These are phyloP conservation scores for Aurelia coerulea DNA, from an alignment of 30 jellyfish, hydroid and myxozoan genomes.

Conservation along the genomic window DNA sequence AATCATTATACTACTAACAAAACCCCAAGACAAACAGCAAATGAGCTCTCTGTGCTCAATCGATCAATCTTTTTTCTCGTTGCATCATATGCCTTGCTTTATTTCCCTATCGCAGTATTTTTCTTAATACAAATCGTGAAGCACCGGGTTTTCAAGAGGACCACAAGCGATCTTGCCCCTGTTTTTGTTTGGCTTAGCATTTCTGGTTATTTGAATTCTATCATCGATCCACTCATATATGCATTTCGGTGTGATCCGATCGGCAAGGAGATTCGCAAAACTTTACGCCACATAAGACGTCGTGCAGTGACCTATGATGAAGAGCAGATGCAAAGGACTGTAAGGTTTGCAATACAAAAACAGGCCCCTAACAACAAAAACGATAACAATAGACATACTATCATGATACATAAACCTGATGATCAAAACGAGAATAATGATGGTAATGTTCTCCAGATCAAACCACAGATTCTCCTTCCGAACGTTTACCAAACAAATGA, in stretches of 20 bases:
- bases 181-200: slow-evolving; percentile 23
- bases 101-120: neutral
- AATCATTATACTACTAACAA: neutral
- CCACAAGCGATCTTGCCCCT: neutral
- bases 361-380: too few species aligned
- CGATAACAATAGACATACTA: too few species aligned
- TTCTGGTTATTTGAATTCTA: slow-evolving; percentile 4
- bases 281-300: too few species aligned
- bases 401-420: too few species aligned
- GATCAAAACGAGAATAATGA: too few species aligned
- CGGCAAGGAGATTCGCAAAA: slow-evolving; percentile 37
- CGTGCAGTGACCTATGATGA: too few species aligned
- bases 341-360: too few species aligned
- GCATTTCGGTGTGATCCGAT: slow-evolving; percentile 42
- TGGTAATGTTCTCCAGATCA: too few species aligned
- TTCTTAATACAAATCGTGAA: neutral
- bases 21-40: neutral
- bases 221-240: slow-evolving; percentile 30
- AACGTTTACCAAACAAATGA: too few species aligned
- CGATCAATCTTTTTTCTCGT: neutral
- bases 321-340: too few species aligned
- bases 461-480: too few species aligned
- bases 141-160: neutral
- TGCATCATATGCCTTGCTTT: slow-evolving; percentile 14
- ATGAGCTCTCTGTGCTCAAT: neutral